Evolutionary conservation across 1,140 invertebrate genomes (phyloP), one percentile per base, ranked within the genome.

Genomic region (Ganaspis sp.): DNA sequence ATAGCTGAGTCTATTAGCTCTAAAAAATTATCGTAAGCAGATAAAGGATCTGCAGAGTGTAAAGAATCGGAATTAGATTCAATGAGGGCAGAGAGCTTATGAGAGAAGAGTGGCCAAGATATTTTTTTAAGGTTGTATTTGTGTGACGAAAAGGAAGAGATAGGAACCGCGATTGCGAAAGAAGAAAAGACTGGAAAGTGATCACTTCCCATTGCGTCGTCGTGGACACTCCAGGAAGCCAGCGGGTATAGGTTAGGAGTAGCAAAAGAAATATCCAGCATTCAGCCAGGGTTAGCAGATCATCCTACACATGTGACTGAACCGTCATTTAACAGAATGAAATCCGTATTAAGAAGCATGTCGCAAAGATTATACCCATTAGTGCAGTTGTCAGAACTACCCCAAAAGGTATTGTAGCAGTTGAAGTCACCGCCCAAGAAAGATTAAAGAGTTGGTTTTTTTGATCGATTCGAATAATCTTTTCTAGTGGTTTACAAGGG

Each of bases 91-190:
- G 8, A 6, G 15, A 49, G n/a, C 2, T 15, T 17, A n/a, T 15
- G 3, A 4, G 42, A 15, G 15, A 45, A 45, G 4, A 15, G 11
- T 45, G 12, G 4, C 42, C 42, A 45, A 6, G n/a, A 9, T 19
- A 54, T 54, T 54, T 23, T 17, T 21, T 54, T 54, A 19, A 21
- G n/a, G n/a, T 54, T 54, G 6, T 54, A 54, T 54, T 54, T 54
- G 17, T 54, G 49, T 2, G 49, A 54, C 8, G 21, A 19, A 9
- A 54, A 19, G 5, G 49, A 6, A 54, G 49, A 54, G 17, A 54
- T 54, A n/a, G 49, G 49, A 9, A 54, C 17, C 8, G 49, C 21
- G 17, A 54, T 6, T 0, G 4, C 5, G 0, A 54, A 6, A 4
- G 49, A 21, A 21, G 19, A 8, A 5, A 54, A 19, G 8, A 54